Evolutionary conservation across 2,888 invertebrate genomes (phyloP).

Genomic region (Oasisia sp.): DNA sequence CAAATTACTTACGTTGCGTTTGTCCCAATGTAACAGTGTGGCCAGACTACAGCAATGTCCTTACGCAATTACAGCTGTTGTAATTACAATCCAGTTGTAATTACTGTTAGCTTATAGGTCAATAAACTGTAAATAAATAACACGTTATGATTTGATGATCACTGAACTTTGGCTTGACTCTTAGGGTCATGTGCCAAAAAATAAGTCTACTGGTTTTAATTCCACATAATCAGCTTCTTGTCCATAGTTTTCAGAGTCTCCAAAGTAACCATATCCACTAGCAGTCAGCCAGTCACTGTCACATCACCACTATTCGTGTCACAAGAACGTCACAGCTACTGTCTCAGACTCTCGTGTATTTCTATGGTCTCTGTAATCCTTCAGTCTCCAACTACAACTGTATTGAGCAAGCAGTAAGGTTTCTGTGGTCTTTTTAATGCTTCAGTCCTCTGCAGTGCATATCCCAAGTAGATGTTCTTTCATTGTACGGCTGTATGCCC

Average conservation of each 20-base stretch:
- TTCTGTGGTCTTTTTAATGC: background rate
- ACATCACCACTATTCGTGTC: background rate
- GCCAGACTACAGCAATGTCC: background rate
- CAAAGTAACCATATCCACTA: background rate
- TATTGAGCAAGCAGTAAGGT: background rate
- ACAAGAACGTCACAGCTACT: background rate
- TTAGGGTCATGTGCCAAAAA: too few relatives aligned
- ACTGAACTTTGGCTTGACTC: too few relatives aligned
- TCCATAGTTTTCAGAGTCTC: background rate
- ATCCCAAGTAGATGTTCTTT: background rate
- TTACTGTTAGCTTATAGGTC: background rate
- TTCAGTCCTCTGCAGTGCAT: background rate
- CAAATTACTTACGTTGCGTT: background rate
- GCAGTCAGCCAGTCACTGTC: background rate
- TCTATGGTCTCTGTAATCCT: background rate
- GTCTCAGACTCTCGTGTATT: background rate
- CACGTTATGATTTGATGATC: background rate
- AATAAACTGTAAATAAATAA: slow-evolving; percentile 3
- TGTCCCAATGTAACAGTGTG: background rate
- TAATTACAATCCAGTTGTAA: background rate
- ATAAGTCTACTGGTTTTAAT: too few relatives aligned
- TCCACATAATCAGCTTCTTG: background rate
- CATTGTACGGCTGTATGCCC: background rate
- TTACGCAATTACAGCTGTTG: background rate
- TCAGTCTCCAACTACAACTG: background rate